Conservation (phyloP, 2,797 vertebrate genomes). For the Sciurus carolinensis region DNA sequence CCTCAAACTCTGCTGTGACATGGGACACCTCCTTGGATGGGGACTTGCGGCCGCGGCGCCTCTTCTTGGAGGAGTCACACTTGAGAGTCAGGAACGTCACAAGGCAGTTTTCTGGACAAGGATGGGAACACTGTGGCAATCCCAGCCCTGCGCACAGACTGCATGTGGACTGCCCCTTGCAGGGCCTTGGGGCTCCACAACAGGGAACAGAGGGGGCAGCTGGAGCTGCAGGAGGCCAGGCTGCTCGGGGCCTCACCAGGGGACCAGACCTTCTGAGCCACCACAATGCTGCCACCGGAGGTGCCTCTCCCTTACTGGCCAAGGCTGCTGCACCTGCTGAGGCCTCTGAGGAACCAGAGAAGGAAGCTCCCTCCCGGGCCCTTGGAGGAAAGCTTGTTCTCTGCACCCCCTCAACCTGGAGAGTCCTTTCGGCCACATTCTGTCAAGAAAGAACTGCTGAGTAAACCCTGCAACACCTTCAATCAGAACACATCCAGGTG, state of each 20-base stretch:
- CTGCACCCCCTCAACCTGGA: rapidly evolving
- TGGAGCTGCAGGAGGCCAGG: neutral
- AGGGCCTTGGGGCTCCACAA: rapidly evolving
- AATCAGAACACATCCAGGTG: neutral
- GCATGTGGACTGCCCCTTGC: neutral
- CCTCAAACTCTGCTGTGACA: slow-evolving; percentile 96
- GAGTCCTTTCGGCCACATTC: too few species aligned
- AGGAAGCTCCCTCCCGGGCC: neutral
- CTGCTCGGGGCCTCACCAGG: neutral
- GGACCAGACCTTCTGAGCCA: neutral
- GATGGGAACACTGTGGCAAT: slow-evolving; percentile 89
- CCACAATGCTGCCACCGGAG: rapidly evolving
- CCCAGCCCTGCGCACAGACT: neutral
- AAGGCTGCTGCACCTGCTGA: neutral
- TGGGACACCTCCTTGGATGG: slow-evolving; percentile 96
- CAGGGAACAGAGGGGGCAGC: rapidly evolving
- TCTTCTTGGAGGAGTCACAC: slow-evolving; percentile 97
- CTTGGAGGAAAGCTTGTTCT: too few species aligned
- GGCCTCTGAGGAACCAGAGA: neutral
- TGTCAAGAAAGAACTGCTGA: rapidly evolving
- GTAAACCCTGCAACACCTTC: neutral
- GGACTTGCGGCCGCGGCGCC: slow-evolving; percentile 95
- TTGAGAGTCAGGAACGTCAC: slow-evolving; percentile 97
- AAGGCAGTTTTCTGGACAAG: slow-evolving; percentile 95
- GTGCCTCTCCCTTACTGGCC: rapidly evolving